These are phyloP conservation scores for Thaumetopoea pityocampa DNA, from an alignment of 1,140 invertebrate species.

Conservation along the genomic window DNA sequence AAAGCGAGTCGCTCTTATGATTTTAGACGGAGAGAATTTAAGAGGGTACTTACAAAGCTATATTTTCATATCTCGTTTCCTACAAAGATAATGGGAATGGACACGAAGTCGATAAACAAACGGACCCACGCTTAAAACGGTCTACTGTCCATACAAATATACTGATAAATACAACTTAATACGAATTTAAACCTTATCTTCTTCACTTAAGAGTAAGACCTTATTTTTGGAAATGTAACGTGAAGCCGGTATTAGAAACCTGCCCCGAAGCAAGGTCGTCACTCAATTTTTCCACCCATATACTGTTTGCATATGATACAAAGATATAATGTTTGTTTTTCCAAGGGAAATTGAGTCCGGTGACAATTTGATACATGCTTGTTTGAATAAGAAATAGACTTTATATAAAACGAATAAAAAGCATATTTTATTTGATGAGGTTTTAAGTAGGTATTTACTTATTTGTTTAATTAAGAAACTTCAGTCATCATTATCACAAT, in stretches of 20 bases:
- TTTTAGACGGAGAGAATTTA: too few relatives aligned
- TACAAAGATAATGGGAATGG: conserved; percentile 27
- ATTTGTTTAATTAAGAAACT: too few relatives aligned
- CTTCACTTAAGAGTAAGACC: not conserved
- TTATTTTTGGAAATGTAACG: not conserved
- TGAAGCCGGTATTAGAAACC: conserved; percentile 6
- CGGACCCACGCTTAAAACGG: conserved; percentile 25
- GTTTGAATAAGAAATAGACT: too few relatives aligned
- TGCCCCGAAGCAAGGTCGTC: conserved; percentile 23
- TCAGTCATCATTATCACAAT: too few relatives aligned
- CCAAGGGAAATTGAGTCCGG: too few relatives aligned
- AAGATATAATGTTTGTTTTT: conserved; percentile 10
- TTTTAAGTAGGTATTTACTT: too few relatives aligned
- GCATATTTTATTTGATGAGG: too few relatives aligned
- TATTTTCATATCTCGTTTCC: conserved; percentile 8
- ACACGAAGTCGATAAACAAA: conserved; percentile 30
- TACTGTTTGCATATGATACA: conserved; percentile 22
- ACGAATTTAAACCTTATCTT: conserved; percentile 7
- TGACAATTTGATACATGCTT: too few relatives aligned
- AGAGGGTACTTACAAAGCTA: too few relatives aligned
- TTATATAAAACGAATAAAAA: too few relatives aligned
- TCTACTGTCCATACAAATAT: conserved; percentile 6
- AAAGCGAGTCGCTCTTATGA: too few relatives aligned
- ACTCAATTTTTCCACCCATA: conserved; percentile 29
- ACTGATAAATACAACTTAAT: not conserved